Base-by-base conservation (phyloP, 2,113 vertebrate genomes). In the Empidonax alnorum region DNA sequence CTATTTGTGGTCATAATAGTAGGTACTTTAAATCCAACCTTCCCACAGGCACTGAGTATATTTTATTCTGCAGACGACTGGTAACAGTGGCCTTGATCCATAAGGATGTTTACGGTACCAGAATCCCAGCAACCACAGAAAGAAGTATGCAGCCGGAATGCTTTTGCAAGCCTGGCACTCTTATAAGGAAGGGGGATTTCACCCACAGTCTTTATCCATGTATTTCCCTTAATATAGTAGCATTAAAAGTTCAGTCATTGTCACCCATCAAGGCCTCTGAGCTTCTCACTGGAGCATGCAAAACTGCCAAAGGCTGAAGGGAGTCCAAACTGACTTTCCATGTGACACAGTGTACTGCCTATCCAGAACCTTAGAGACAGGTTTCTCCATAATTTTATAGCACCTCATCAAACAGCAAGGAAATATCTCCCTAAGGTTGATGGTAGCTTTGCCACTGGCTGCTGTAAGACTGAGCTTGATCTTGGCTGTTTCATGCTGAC, bases 351-450 rank as follows among this genome's bases (percentile, higher is more conserved):
- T 1, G 6, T n/a, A 9, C 25, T 69, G 41, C 61, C 31, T 71
- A 7, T 28, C 55, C 73, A 58, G 25, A 21, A 44, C 49, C 13
- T 86, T 11, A 16, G 44, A 50, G 49, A 50, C 49, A 49, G 42
- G 31, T 28, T 71, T 71, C 35, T 63, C 63, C 42, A 10, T 6
- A 35, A 55, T 4, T 27, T 2, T 14, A 15, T 2, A 42, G 31
- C 27, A 23, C 15, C 19, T 73, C 37, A 42, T 10, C 6, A 4
- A 75, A 58, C 5, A 53, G 20, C 0, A 0, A 50, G 16, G 42
- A 19, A 68, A 82, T 72, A 25, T 23, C 33, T 69, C 79, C 33
- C 42, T 2, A 2, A 50, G 18, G 69, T 0, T 72, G 27, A n/a
- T n/a, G 30, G 25, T 3, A 69, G n/a, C 30, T 85, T 55, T 93